A percentile compares a stretch with the other conserved stretches of the same genome.
phyloP scores from a whole-genome alignment of 2,797 vertebrate species.

The Rousettus madagascariensis region DNA sequence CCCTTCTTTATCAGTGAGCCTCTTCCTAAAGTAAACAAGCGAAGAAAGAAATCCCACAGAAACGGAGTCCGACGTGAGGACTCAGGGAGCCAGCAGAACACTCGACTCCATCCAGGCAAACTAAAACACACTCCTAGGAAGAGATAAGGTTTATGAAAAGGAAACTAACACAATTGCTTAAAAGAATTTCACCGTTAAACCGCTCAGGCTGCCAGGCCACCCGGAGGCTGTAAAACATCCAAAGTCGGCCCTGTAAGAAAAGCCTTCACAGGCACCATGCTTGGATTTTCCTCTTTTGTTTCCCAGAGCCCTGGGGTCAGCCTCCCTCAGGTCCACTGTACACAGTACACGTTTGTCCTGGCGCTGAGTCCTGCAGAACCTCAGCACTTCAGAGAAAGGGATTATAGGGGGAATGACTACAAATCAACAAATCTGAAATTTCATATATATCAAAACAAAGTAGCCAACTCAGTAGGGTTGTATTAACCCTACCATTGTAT shows the following conservation, averaged over 20 bases:
- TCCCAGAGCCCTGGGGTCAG: slow-evolving; percentile 24
- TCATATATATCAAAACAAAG: slow-evolving; percentile 28
- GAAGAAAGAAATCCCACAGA: slow-evolving; percentile 75
- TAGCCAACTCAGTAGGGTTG: background rate
- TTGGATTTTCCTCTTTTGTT: slow-evolving; percentile 59
- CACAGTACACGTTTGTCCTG: slow-evolving; percentile 13
- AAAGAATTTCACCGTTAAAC: slow-evolving; percentile 63
- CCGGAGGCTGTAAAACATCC: slow-evolving; percentile 11
- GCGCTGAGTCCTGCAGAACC: background rate
- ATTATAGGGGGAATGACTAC: background rate
- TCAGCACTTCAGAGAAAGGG: background rate
- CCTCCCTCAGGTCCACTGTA: background rate
- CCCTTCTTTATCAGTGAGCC: slow-evolving; percentile 51
- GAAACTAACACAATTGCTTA: slow-evolving; percentile 75
- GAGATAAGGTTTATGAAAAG: slow-evolving; percentile 74
- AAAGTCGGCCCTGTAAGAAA: slow-evolving; percentile 11
- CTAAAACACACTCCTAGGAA: slow-evolving; percentile 75
- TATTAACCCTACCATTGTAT: too few relatives aligned
- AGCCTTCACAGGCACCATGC: background rate
- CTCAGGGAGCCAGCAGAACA: slow-evolving; percentile 38
- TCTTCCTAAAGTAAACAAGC: slow-evolving; percentile 74
- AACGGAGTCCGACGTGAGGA: slow-evolving; percentile 54
- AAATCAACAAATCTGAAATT: slow-evolving; percentile 1
- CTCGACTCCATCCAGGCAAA: slow-evolving; percentile 55
- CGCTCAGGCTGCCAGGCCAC: background rate